Base-by-base conservation (phyloP, 2,888 invertebrate genomes). In the Rhimphoctona megacephalus region DNA sequence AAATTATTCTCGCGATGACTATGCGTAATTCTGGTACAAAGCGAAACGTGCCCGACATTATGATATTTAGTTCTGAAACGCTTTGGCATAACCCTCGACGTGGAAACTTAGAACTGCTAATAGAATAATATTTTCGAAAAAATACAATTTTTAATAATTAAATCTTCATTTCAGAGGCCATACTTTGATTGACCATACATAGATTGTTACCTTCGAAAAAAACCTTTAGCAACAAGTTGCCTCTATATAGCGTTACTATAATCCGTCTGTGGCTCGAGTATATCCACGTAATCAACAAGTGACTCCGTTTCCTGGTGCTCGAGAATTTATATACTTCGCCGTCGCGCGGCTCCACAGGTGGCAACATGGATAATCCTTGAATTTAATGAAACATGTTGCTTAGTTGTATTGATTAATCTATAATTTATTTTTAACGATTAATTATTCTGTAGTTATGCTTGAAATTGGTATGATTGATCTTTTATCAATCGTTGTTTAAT, bases 271-370 rank as follows among this genome's bases (percentile, higher is more conserved):
- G 67, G 88, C 87, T 86, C 87, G 89, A 90, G 90, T 90, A 90
- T 92, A 86, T 86, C 69, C 89, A 90, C 88, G 89, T 92, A 92
- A 92, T 93, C 92, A 93, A 93, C 92, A 93, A 93, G 92, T 93
- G 92, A 92, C 90, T 88, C 85, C 73, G 86, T 86, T 86, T 87
- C 87, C 88, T 88, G 80, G 76, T 86, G 78, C 90, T 82, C 89
- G 89, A 89, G 90, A 92, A 92, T 92, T 92, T 91, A 91, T 91
- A 90, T 90, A 91, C 91, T 89, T 91, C 90, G 89, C 90, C 88
- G 88, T 85, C 89, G 89, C 90, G 89, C 81, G 86, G 85, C 91
- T 91, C 92, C 89, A 92, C 92, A 92, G 92, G 92, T 92, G 92
- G 92, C 87, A 90, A 89, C 89, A 89, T 87, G 82, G 81, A 85